Conservation (phyloP, 1,140 invertebrate genomes). For the Drosophila littoralis region DNA sequence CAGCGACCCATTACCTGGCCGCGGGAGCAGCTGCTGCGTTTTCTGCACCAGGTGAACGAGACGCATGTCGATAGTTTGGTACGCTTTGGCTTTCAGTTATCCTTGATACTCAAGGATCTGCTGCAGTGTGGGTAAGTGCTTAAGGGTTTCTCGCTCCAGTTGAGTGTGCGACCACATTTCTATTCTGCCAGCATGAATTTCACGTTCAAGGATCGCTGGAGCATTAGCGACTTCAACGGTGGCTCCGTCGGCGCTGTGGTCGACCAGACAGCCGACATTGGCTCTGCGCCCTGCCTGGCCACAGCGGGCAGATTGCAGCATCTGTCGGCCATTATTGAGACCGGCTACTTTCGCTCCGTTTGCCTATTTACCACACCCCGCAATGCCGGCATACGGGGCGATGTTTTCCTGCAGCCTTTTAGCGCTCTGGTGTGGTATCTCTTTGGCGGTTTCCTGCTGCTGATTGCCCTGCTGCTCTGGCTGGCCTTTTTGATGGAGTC, state of each 20-base stretch:
- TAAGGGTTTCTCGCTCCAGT: too few species aligned
- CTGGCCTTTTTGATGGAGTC: conserved; percentile 65
- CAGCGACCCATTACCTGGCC: conserved; percentile 49
- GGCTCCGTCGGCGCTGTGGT: conserved; percentile 66
- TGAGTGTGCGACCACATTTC: background rate
- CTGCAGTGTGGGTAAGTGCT: conserved; percentile 53
- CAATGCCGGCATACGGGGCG: conserved; percentile 64
- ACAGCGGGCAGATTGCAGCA: conserved; percentile 56
- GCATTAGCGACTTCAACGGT: conserved; percentile 51
- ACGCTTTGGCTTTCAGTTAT: conserved; percentile 66
- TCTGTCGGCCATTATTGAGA: conserved; percentile 60
- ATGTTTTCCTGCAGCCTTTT: conserved; percentile 75
- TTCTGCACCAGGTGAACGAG: conserved; percentile 49
- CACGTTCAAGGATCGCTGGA: conserved; percentile 67
- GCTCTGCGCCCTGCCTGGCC: conserved; percentile 57
- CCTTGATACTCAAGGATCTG: conserved; percentile 46
- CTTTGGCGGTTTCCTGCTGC: conserved; percentile 48
- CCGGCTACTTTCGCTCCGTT: conserved; percentile 62
- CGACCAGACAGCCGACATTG: conserved; percentile 56
- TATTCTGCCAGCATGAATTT: conserved; percentile 53
- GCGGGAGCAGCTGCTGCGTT: conserved; percentile 29
- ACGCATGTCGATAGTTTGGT: conserved; percentile 61
- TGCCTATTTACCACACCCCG: conserved; percentile 80
- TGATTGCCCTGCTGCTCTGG: conserved; percentile 63
- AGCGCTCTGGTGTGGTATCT: conserved; percentile 65